Percentiles rank a stretch among this genome's conserved stretches.
Evolutionary conservation across 2,888 invertebrate species (phyloP).

Genomic region (Listrodromus nycthemerus): DNA sequence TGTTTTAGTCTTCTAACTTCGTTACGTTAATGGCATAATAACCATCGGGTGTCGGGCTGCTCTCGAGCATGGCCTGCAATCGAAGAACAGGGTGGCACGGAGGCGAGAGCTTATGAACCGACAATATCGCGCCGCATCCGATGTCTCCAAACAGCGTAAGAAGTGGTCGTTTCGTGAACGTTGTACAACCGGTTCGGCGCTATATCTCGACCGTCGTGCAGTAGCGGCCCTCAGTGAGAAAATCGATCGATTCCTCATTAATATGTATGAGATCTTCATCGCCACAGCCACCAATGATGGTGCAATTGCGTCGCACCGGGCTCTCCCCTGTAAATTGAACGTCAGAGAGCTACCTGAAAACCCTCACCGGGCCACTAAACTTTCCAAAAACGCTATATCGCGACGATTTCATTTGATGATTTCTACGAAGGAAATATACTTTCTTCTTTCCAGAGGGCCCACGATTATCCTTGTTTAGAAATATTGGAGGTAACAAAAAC

Average conservation of each 20-base stretch:
- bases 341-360: constrained; percentile 25
- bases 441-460: neutral
- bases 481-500: neutral
- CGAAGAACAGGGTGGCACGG: neutral
- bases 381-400: neutral
- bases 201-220: neutral
- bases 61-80: constrained; percentile 54
- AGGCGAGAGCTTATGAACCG: constrained; percentile 42
- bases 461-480: neutral
- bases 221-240: constrained; percentile 59
- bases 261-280: constrained; percentile 82
- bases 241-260: constrained; percentile 82
- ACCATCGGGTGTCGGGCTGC: constrained; percentile 75
- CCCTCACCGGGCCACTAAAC: constrained; percentile 26
- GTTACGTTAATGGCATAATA: constrained; percentile 84
- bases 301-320: constrained; percentile 51
- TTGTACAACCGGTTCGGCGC: constrained; percentile 30
- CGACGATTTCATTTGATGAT: constrained; percentile 28
- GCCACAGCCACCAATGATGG: constrained; percentile 64
- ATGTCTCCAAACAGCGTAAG: constrained; percentile 79
- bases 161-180: constrained; percentile 68
- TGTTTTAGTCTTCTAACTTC: constrained; percentile 77
- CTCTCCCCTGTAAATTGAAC: constrained; percentile 52
- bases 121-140: constrained; percentile 48
- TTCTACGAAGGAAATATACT: constrained; percentile 19